Percentiles rank a stretch among this genome's conserved stretches.
These are phyloP conservation scores for Leptodactylus fuscus DNA, from an alignment of 2,113 vertebrate species.

Conservation along the genomic window DNA sequence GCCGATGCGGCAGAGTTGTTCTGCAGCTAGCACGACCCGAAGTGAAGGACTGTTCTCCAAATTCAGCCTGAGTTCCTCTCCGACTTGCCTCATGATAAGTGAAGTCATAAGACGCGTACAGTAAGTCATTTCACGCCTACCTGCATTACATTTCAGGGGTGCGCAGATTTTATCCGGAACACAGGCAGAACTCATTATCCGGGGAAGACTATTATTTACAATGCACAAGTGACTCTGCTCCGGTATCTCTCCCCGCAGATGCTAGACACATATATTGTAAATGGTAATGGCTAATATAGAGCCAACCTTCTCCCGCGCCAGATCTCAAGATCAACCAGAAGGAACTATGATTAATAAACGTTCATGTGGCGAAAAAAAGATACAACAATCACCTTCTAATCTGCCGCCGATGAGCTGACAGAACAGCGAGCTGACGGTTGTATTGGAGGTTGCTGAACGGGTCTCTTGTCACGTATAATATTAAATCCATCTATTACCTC, in stretches of 20 bases:
- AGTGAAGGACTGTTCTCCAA: neutral
- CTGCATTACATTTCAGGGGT: conserved; percentile 4
- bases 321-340: neutral
- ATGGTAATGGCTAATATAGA: conserved; percentile 26
- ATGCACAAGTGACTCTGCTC: conserved; percentile 9
- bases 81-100: neutral
- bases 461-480: conserved; percentile 24
- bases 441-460: neutral
- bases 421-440: neutral
- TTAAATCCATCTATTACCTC: conserved; percentile 19
- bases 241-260: conserved; percentile 20
- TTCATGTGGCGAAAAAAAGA: conserved; percentile 15
- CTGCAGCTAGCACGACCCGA: neutral
- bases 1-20: too few species aligned
- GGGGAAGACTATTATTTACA: conserved; percentile 18
- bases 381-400: conserved; percentile 28
- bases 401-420: neutral
- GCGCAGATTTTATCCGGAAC: conserved; percentile 2
- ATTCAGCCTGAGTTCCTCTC: neutral
- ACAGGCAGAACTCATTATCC: conserved; percentile 26
- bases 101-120: neutral
- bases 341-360: conserved; percentile 15
- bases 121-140: conserved; percentile 21
- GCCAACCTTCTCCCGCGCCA: neutral
- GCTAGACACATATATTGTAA: conserved; percentile 7